These are phyloP conservation scores for Peucedramus taeniatus DNA, from an alignment of 2,113 vertebrate species.

Conservation along the genomic window DNA sequence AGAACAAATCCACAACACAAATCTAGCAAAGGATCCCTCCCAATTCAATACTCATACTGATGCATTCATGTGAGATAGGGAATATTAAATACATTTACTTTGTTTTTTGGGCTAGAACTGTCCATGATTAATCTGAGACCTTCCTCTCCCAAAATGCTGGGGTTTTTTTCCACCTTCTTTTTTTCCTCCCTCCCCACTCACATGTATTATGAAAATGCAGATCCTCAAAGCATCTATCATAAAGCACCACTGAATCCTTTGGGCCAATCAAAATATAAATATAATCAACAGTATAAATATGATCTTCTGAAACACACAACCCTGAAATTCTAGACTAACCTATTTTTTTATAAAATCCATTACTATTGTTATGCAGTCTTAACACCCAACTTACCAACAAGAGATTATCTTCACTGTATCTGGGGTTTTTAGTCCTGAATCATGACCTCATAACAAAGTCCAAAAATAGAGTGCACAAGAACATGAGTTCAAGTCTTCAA, in stretches of 20 bases:
- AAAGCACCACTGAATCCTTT: background rate
- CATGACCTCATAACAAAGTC: background rate
- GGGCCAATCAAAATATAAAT: background rate
- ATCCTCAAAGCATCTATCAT: background rate
- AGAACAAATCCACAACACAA: background rate
- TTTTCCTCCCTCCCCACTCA: background rate
- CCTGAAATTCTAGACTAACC: background rate
- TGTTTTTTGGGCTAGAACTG: background rate
- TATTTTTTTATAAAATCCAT: background rate
- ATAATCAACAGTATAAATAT: background rate
- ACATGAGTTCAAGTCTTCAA: background rate
- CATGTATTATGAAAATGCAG: background rate
- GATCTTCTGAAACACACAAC: background rate
- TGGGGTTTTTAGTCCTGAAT: background rate
- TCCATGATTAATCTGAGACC: background rate
- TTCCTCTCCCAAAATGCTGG: background rate
- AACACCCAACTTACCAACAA: background rate
- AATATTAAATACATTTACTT: background rate
- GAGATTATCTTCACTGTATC: background rate
- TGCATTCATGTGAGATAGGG: background rate
- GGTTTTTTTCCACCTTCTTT: fast-evolving
- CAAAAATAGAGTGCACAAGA: fast-evolving
- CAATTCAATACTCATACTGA: background rate
- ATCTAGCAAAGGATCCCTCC: background rate
- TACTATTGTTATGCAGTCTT: background rate